Base-by-base conservation (phyloP, 2,888 invertebrate genomes). In the Lomographa bimaculata region DNA sequence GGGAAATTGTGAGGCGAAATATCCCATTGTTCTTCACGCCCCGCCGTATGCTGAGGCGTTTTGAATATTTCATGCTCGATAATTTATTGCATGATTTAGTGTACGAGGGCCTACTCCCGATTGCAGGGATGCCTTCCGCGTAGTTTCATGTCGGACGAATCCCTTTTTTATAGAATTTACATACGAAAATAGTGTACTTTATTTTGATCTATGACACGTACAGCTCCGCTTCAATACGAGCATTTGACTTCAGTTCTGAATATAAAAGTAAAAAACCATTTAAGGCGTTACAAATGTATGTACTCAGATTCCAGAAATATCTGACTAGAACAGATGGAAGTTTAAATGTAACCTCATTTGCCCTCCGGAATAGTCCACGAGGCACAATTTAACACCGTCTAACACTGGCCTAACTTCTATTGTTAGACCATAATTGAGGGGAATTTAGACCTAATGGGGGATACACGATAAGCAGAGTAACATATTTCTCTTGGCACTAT, bases 11-110 rank as follows among this genome's bases (percentile, higher is more conserved):
- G 51, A 61, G 51, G 61, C 60, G 46, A 63, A 73, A 72, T 72
- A 77, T 74, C 63, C 72, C 73, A 68, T 67, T 69, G 68, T 75
- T 76, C 64, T 66, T 73, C 71, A 68, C 75, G 65, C 72, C 70
- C 63, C 48, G 58, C 59, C 71, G 65, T 79, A 78, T 73, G 77
- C 62, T 62, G 60, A 71, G 69, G 66, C 74, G 71, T 73, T 81
- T 74, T 82, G 79, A 78, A 78, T 86, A 85, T 86, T 81, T 85
- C 76, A 83, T 81, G 71, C 70, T 54, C 61, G 68, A 79, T 85
- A 84, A 84, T 83, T 83, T 84, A 84, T 82, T 76, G 76, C 77
- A 73, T 81, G 81, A 84, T 83, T 84, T 83, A 83, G 71, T 78
- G 66, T 59, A 61, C 57, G 58, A 68, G 67, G 63, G 67, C 67